These are phyloP conservation scores for Phortica okadai DNA, from an alignment of 2,888 invertebrate species.

Conservation along the genomic window DNA sequence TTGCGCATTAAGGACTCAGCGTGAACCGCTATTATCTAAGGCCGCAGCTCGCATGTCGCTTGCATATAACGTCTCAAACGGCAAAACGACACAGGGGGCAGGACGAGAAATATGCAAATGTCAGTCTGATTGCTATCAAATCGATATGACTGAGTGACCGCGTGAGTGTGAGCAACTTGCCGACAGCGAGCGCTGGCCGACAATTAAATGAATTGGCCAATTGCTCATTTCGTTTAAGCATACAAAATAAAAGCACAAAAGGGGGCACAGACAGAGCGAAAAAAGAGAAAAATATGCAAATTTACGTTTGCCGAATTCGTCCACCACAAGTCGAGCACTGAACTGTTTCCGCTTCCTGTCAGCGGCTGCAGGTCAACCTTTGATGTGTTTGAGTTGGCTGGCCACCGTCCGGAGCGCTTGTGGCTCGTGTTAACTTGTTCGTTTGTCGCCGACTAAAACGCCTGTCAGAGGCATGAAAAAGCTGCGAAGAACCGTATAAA, in stretches of 20 bases:
- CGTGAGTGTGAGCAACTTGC: constrained; percentile 11
- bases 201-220: constrained; percentile 69
- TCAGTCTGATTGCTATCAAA: constrained; percentile 20
- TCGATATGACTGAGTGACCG: constrained; percentile 15
- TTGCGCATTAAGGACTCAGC: constrained; percentile 63
- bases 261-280: neutral
- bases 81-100: neutral
- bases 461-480: constrained; percentile 72
- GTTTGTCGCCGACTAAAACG: constrained; percentile 58
- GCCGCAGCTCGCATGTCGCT: constrained; percentile 52
- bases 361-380: constrained; percentile 48
- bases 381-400: neutral
- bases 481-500: constrained; percentile 68
- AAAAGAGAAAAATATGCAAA: constrained; percentile 27
- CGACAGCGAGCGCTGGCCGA: constrained; percentile 15
- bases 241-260: constrained; percentile 38
- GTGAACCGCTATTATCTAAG: constrained; percentile 60
- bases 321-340: constrained; percentile 41
- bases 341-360: constrained; percentile 65
- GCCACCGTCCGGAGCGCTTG: neutral
- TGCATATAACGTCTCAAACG: constrained; percentile 11
- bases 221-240: constrained; percentile 65
- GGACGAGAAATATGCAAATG: constrained; percentile 56
- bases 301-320: constrained; percentile 40
- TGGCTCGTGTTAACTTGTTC: constrained; percentile 42